phyloP scores from a whole-genome alignment of 1,140 invertebrate species.

The Trachelipus rathkii region DNA sequence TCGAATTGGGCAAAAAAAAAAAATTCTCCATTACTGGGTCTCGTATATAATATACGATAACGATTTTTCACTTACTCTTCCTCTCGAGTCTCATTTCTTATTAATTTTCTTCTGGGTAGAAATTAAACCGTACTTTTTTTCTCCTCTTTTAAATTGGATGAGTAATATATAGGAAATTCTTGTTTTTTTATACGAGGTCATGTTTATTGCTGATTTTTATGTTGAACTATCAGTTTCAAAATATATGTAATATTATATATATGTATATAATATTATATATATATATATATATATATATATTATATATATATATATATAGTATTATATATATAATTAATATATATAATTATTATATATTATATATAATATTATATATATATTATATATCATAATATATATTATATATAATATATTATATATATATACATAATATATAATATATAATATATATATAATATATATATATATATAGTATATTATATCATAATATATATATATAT shows the following conservation, averaged over 20 bases:
- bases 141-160: no score
- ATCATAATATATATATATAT: constrained; percentile 5
- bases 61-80: no score
- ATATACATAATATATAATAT: constrained; percentile 6
- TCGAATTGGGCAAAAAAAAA: no score
- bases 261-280: not conserved
- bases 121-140: no score
- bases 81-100: no score
- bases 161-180: no score
- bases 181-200: no score
- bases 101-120: no score
- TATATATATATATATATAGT: constrained; percentile 15
- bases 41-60: no score
- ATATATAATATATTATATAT: not conserved
- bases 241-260: not conserved
- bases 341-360: not conserved
- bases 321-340: constrained; percentile 4
- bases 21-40: no score
- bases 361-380: constrained; percentile 15
- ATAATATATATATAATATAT: not conserved
- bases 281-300: constrained; percentile 7
- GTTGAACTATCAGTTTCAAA: no score
- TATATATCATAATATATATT: not conserved
- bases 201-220: no score
- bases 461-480: constrained; percentile 9